Evolutionary conservation across 2,113 vertebrate genomes (phyloP).

Genomic region (Paralichthys olivaceus): DNA sequence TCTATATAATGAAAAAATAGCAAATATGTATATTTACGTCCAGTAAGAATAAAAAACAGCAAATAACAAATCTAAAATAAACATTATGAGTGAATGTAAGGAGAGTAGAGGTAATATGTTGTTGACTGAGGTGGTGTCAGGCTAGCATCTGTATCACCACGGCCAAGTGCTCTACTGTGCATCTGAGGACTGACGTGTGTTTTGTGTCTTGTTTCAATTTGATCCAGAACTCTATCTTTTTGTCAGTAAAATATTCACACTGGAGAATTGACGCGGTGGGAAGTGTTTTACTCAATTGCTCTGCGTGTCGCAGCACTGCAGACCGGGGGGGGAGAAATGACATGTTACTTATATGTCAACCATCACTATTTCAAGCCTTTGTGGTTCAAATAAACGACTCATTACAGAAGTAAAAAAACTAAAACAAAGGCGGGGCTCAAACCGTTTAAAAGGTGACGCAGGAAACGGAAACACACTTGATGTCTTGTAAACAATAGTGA

Average conservation of each 20-base stretch:
- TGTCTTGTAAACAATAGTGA: conserved; percentile 82
- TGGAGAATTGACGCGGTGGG: conserved; percentile 35
- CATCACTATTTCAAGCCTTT: conserved; percentile 87
- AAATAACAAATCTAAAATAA: conserved; percentile 60
- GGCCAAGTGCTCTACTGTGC: conserved; percentile 77
- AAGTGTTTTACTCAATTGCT: conserved; percentile 59
- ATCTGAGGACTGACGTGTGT: conserved; percentile 54
- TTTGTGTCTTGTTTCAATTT: conserved; percentile 16
- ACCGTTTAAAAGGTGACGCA: conserved; percentile 52
- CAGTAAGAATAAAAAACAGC: conserved; percentile 60
- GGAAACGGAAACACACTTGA: conserved; percentile 68
- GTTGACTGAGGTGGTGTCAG: conserved; percentile 78
- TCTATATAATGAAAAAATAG: conserved; percentile 70
- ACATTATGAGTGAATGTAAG: conserved; percentile 74
- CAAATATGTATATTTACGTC: conserved; percentile 64
- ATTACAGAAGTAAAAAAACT: conserved; percentile 48
- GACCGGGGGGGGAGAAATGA: neutral
- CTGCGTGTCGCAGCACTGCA: conserved; percentile 41
- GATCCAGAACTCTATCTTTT: conserved; percentile 30
- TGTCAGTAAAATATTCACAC: conserved; percentile 38
- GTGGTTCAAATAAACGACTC: conserved; percentile 60
- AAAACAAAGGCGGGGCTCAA: conserved; percentile 71
- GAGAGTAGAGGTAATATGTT: conserved; percentile 85
- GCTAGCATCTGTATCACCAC: conserved; percentile 73
- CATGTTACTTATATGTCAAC: conserved; percentile 44